Evolutionary conservation across 2,797 vertebrate species (phyloP), one percentile per base, ranked within the genome.

Genomic region (Geotrypetes seraphini): DNA sequence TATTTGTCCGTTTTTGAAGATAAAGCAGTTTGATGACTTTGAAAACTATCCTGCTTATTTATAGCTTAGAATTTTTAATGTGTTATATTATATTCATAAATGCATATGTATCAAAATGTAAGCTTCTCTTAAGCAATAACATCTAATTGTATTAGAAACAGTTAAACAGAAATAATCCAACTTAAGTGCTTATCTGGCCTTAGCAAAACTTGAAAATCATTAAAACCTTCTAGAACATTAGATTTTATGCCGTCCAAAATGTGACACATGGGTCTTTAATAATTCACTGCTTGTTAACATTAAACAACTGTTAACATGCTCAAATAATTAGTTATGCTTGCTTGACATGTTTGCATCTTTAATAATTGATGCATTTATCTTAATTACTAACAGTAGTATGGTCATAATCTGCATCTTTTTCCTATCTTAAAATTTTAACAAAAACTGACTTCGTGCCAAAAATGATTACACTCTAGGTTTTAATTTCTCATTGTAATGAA

Each of bases 361-460:
- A 97, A 97, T 97, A 97, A 99, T 97, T 96, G 88, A 97, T 97
- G 90, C 84, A 89, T 99, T 95, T 96, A 91, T 99, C 92, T 96
- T 95, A 97, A 99, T 97, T 96, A 96, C 89, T 88, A 91, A 89
- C 90, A 87, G 81, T 81, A 84, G 91, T 92, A 90, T 91, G 85
- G 85, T 78, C 72, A 31, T 81, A 86, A 87, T 86, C 77, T 56
- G 78, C 75, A 80, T 81, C 78, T 81, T 81, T 84, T 86, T 85
- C 83, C 74, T 79, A 81, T 83, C 76, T 84, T 78, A 81, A 79
- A 82, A 90, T 84, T 86, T 75, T 67, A 70, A 72, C 65, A 75
- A 85, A 85, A 90, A 84, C 75, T 81, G 81, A 81, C 78, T 83
- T 81, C 81, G 80, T 83, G 78, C 84, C 86, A 91, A 87, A 84